phyloP scores from a whole-genome alignment of 2,888 invertebrate species.

The Heliconius ethilla region DNA sequence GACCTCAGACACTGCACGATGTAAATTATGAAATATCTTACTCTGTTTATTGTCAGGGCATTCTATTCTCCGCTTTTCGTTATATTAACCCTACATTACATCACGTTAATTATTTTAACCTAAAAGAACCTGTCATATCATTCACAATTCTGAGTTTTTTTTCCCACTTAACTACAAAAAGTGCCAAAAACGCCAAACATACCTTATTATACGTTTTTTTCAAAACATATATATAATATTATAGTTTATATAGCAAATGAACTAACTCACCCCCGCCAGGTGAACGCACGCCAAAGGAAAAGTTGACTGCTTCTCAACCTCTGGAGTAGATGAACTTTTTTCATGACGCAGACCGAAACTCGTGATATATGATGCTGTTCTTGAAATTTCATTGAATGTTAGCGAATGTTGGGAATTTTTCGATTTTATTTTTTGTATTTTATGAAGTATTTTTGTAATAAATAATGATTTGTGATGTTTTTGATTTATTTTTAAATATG shows the following conservation, averaged over 20 bases:
- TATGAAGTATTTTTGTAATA: neutral
- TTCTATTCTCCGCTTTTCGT: no score
- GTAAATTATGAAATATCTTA: no score
- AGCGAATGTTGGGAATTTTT: neutral
- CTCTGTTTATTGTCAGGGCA: no score
- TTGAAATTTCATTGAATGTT: neutral
- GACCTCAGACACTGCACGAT: no score
- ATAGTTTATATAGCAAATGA: conserved; percentile 4
- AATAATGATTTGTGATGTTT: neutral
- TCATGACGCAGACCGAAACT: conserved; percentile 31
- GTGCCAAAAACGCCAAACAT: neutral
- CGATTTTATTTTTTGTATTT: neutral
- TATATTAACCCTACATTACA: no score
- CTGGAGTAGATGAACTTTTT: conserved; percentile 68
- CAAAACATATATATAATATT: neutral
- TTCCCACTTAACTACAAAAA: neutral
- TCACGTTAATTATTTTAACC: no score
- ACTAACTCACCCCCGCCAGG: conserved; percentile 47
- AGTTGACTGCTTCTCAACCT: conserved; percentile 64
- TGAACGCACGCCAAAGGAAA: conserved; percentile 57
- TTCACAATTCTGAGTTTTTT: no score
- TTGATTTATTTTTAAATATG: neutral
- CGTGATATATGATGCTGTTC: conserved; percentile 10
- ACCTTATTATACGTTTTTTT: neutral
- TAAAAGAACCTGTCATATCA: no score